These are phyloP conservation scores for Penaeus monodon DNA, from an alignment of 2,888 invertebrate species.

Conservation along the genomic window DNA sequence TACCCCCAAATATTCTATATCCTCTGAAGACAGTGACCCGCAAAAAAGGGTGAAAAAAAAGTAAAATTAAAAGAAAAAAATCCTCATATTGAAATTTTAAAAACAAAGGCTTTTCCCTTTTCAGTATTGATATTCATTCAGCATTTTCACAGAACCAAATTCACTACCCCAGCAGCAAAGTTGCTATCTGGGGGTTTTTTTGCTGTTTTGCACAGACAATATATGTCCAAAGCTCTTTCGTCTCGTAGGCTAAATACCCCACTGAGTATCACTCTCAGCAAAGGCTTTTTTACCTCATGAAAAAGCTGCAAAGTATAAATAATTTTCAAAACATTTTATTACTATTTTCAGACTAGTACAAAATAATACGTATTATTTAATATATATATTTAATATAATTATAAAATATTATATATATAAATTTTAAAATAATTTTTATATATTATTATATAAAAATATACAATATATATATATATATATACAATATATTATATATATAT, in stretches of 20 bases:
- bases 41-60: constrained; percentile 76
- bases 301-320: constrained; percentile 63
- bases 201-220: constrained; percentile 81
- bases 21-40: constrained; percentile 94
- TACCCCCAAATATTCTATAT: constrained; percentile 86
- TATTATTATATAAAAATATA: too few species aligned
- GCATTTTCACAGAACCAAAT: background rate
- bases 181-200: constrained; percentile 78
- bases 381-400: too few species aligned
- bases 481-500: constrained; percentile 33
- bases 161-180: constrained; percentile 76
- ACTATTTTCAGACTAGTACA: background rate
- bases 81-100: background rate
- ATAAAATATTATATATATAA: too few species aligned
- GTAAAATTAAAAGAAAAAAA: constrained; percentile 1
- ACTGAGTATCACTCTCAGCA: constrained; percentile 83
- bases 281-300: constrained; percentile 80
- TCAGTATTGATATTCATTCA: background rate
- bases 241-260: constrained; percentile 88
- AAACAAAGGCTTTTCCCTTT: too few species aligned
- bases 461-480: constrained; percentile 31
- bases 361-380: too few species aligned
- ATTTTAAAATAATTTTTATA: too few species aligned
- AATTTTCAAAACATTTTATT: too few species aligned
- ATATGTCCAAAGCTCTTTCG: constrained; percentile 80